Conservation (phyloP, 2,113 vertebrate species). For the Myrmecobius fasciatus region DNA sequence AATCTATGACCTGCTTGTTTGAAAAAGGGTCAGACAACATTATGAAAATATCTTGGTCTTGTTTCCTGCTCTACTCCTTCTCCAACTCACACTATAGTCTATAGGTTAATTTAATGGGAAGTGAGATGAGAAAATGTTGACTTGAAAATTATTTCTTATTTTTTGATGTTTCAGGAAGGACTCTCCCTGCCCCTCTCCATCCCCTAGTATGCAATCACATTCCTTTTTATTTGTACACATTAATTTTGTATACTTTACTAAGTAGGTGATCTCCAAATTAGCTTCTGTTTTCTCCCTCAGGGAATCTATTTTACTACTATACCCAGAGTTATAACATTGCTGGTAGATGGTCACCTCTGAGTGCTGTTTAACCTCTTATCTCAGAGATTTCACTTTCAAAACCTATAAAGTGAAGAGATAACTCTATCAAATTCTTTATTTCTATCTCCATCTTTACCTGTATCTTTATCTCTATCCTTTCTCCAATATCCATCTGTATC, state of each 20-base stretch:
- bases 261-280: background rate
- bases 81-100: background rate
- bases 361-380: background rate
- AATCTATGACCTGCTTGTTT: background rate
- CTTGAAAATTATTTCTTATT: background rate
- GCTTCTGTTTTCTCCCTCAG: background rate
- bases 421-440: background rate
- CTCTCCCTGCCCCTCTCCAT: background rate
- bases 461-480: background rate
- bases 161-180: background rate
- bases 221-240: background rate
- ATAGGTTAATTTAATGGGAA: background rate
- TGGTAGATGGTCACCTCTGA: background rate
- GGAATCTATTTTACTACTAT: background rate
- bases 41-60: background rate
- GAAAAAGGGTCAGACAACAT: background rate
- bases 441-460: background rate
- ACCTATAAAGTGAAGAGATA: constrained; percentile 9
- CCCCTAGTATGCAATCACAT: background rate
- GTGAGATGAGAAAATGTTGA: background rate
- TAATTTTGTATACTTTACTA: background rate
- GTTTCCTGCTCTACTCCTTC: background rate
- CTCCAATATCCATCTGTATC: background rate
- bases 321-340: background rate
- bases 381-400: background rate